Evolutionary conservation across 2,797 vertebrate genomes (phyloP).

Genomic region (Columba guinea): DNA sequence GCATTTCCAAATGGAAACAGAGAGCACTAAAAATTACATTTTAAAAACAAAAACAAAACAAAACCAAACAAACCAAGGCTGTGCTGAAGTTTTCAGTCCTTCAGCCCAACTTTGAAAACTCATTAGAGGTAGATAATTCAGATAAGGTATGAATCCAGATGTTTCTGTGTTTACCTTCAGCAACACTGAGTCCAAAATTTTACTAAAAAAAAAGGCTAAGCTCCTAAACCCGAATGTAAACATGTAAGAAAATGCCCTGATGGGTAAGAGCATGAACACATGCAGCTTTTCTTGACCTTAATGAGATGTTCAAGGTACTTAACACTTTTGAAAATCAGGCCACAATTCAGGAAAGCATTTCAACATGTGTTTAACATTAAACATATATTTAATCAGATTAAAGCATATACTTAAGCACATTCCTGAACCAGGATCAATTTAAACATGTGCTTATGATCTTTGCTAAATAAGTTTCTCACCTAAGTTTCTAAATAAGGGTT

Average conservation of each 20-base stretch:
- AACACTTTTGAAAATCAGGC: constrained; percentile 66
- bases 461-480: constrained; percentile 43
- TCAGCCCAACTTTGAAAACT: constrained; percentile 47
- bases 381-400: constrained; percentile 70
- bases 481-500: constrained; percentile 47
- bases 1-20: constrained; percentile 45
- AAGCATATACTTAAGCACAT: constrained; percentile 60
- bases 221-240: constrained; percentile 42
- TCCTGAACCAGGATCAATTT: constrained; percentile 67
- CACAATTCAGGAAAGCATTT: constrained; percentile 64
- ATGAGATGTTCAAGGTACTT: constrained; percentile 56
- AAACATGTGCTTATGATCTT: constrained; percentile 62
- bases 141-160: constrained; percentile 67
- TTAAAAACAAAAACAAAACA: constrained; percentile 32
- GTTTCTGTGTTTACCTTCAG: constrained; percentile 45
- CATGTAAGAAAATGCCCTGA: constrained; percentile 39
- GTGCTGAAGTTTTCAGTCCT: constrained; percentile 2
- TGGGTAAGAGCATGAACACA: constrained; percentile 43
- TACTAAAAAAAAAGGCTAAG: background rate
- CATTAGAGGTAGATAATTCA: constrained; percentile 51
- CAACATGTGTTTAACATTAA: constrained; percentile 69
- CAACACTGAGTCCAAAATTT: background rate
- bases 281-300: constrained; percentile 55
- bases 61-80: constrained; percentile 19
- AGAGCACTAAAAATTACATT: constrained; percentile 30